Base-by-base conservation (phyloP, 1,140 invertebrate species). In the Papilio glaucus region DNA sequence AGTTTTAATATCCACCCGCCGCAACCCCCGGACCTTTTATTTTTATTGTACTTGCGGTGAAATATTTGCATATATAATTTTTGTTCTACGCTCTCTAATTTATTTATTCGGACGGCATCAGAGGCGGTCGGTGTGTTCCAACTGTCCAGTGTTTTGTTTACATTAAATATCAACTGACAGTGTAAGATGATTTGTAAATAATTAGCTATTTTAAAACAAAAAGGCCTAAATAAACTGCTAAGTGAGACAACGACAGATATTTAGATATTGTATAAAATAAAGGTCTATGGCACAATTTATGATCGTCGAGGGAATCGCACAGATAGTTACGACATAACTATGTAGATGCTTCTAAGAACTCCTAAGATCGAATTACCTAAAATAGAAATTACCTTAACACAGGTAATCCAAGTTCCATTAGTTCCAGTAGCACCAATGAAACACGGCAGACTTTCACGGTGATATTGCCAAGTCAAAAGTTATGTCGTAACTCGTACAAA, bases 41-140 rank as follows among this genome's bases (percentile, higher is more conserved):
- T 88, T 90, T 89, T 88, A 84, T 87, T 86, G 79, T 86, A 78
- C 82, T 81, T 84, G 76, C 72, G 77, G 77, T 79, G 69, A 71
- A 76, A 77, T 75, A 83, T 84, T 89, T 87, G 81, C 84, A 87
- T 85, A 80, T 85, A 82, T 84, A 84, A 89, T 85, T 72, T 84
- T 76, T 78, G 80, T 78, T 84, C 76, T 76, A 75, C 72, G 63
- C 41, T n/a, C 45, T 68, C 45, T 37, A 65, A 38, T 53, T 73
- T 63, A 73, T 76, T 73, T 75, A 63, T 77, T 71, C 67, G 72
- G 75, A 74, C 75, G 71, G 76, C 76, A 78, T 80, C 80, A 82
- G 75, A 75, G 69, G 71, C 74, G 70, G 75, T 63, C 71, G 38
- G 67, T 73, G 71, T 72, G 77, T 73, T 72, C 62, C 72, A 75